Percentiles rank a stretch among this genome's conserved stretches.
phyloP scores from a whole-genome alignment of 2,113 vertebrate species.

The Ageneiosus marmoratus region DNA sequence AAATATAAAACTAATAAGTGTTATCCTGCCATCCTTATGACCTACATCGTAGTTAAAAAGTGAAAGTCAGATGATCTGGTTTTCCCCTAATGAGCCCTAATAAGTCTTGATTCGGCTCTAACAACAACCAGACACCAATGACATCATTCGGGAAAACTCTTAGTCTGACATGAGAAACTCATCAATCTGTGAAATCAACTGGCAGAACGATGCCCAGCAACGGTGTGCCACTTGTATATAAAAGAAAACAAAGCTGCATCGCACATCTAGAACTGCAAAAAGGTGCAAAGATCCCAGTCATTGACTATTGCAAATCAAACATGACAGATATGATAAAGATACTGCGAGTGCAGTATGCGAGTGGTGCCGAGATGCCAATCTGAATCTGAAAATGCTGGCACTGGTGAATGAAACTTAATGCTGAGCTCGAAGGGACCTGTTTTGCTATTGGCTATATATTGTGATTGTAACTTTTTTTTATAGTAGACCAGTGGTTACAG shows the following conservation, averaged over 20 bases:
- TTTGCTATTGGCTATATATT: conserved; percentile 17
- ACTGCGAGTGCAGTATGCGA: background rate
- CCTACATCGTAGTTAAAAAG: conserved; percentile 13
- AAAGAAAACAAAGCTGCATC: conserved; percentile 7
- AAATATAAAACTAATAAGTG: conserved; percentile 6
- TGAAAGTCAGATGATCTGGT: background rate
- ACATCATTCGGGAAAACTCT: conserved; percentile 24
- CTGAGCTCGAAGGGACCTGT: conserved; percentile 15
- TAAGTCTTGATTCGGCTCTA: background rate
- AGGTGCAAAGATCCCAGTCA: conserved; percentile 2
- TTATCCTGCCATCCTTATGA: background rate
- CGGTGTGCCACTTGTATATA: background rate
- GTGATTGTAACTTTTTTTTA: conserved; percentile 30
- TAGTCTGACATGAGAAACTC: background rate
- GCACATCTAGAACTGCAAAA: background rate
- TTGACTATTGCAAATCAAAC: conserved; percentile 29
- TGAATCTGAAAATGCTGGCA: conserved; percentile 26
- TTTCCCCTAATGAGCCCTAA: conserved; percentile 13
- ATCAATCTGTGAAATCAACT: conserved; percentile 30
- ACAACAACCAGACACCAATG: conserved; percentile 14
- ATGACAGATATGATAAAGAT: conserved; percentile 44
- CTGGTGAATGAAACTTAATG: conserved; percentile 26
- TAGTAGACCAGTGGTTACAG: conserved; percentile 22
- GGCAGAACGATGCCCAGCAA: conserved; percentile 8
- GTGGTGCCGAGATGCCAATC: conserved; percentile 17